Evolutionary conservation across 2,888 invertebrate species (phyloP).

Genomic region (Phengaris alcon): DNA sequence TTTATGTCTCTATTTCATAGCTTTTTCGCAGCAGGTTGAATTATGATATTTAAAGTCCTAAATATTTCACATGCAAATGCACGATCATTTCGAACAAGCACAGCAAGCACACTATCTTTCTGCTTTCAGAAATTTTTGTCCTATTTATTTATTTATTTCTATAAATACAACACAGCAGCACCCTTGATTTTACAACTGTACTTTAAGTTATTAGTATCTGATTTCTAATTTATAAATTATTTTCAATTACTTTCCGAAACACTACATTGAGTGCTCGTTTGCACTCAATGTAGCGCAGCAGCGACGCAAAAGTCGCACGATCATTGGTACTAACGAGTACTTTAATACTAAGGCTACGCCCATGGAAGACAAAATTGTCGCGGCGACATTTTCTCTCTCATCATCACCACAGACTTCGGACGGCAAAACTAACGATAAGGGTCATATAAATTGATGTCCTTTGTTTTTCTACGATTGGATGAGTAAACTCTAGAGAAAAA

Average conservation of each 20-base stretch:
- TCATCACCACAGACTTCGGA: not conserved
- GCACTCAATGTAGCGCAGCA: not conserved
- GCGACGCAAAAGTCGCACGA: not conserved
- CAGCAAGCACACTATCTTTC: slow-evolving; percentile 12
- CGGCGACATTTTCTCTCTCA: not conserved
- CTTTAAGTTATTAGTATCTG: not conserved
- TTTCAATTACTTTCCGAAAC: not conserved
- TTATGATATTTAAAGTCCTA: not conserved
- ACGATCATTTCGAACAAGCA: slow-evolving; percentile 6
- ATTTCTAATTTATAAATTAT: not conserved
- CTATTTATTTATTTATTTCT: not conserved
- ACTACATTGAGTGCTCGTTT: not conserved
- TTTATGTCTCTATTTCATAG: not conserved
- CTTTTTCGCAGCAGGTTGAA: not conserved
- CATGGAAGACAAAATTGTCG: not conserved
- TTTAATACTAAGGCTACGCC: not conserved
- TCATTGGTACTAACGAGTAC: not conserved
- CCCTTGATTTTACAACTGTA: not conserved
- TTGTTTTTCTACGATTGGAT: not conserved
- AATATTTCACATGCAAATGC: slow-evolving; percentile 7
- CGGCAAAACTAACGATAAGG: not conserved
- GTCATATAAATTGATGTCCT: not conserved
- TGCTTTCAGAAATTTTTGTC: not conserved
- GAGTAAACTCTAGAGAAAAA: not conserved
- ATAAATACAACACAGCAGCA: not conserved